These are phyloP conservation scores for Rhyacophila brunnea DNA, from an alignment of 1,140 invertebrate genomes.

Conservation along the genomic window DNA sequence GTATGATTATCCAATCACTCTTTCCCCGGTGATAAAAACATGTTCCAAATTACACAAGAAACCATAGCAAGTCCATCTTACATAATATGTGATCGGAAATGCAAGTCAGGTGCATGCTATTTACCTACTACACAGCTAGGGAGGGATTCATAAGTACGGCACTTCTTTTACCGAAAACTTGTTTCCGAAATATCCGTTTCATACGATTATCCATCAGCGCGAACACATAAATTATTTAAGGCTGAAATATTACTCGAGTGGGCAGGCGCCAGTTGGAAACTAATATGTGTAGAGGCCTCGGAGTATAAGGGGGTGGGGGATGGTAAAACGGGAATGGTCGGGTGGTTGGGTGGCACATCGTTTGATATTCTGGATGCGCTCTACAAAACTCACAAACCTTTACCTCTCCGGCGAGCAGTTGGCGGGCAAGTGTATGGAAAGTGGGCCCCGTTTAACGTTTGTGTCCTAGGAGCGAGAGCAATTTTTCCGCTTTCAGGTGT, in stretches of 20 bases:
- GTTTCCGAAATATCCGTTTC: conserved; percentile 7
- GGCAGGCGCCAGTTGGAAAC: conserved; percentile 24
- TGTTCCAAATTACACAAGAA: too few relatives aligned
- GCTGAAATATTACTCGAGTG: conserved; percentile 35
- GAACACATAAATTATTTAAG: conserved; percentile 34
- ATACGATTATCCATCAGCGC: conserved; percentile 32
- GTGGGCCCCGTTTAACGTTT: conserved; percentile 29
- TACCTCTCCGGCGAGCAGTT: background rate
- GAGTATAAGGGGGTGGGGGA: background rate
- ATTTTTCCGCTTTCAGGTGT: conserved; percentile 19
- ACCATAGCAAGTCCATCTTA: too few relatives aligned
- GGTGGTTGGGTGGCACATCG: conserved; percentile 2
- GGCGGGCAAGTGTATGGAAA: conserved; percentile 21
- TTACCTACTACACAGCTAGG: background rate
- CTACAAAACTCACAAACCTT: conserved; percentile 27
- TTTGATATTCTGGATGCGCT: conserved; percentile 34
- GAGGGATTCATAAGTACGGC: background rate
- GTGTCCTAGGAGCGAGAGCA: conserved; percentile 12
- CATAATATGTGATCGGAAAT: background rate
- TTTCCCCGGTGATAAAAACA: too few relatives aligned
- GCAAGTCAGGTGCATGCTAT: conserved; percentile 10
- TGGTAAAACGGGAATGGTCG: background rate
- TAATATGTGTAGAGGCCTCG: conserved; percentile 15
- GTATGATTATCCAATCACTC: too few relatives aligned
- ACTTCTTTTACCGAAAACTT: conserved; percentile 7